Conservation (phyloP, 2,113 vertebrate species). For the Phylloscopus whistleri region DNA sequence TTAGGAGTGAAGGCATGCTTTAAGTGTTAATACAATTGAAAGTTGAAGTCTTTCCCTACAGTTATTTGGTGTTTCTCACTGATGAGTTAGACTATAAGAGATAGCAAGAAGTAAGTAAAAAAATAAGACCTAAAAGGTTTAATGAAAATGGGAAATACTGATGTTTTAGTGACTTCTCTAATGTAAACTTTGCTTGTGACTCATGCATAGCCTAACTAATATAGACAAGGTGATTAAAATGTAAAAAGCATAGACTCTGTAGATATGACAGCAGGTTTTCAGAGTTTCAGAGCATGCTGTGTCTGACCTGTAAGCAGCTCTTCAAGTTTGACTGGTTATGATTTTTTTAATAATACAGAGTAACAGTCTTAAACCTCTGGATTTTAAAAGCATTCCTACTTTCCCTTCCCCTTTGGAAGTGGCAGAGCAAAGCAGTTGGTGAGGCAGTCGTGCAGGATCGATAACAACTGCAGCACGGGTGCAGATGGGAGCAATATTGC, state of each 20-base stretch:
- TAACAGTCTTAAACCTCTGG: not conserved
- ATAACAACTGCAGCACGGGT: not conserved
- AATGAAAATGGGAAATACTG: not conserved
- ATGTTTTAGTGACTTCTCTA: not conserved
- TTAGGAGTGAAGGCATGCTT: not conserved
- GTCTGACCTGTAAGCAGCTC: not conserved
- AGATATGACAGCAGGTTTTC: not conserved
- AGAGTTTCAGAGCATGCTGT: not conserved
- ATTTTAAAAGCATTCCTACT: not conserved
- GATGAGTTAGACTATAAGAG: not conserved
- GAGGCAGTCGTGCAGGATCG: not conserved
- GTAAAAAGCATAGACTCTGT: not conserved
- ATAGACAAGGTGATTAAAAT: not conserved
- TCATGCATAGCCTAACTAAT: not conserved
- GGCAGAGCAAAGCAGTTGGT: not conserved
- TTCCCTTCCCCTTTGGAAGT: not conserved
- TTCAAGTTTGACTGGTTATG: not conserved
- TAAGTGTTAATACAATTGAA: not conserved
- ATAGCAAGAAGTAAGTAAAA: not conserved
- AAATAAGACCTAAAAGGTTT: not conserved
- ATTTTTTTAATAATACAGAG: not conserved
- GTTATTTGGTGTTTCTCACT: not conserved
- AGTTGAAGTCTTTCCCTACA: not conserved
- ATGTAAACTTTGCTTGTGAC: not conserved
- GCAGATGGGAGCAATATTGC: not conserved